Base-by-base conservation (phyloP, 2,113 vertebrate genomes). In the Lates calcarifer region DNA sequence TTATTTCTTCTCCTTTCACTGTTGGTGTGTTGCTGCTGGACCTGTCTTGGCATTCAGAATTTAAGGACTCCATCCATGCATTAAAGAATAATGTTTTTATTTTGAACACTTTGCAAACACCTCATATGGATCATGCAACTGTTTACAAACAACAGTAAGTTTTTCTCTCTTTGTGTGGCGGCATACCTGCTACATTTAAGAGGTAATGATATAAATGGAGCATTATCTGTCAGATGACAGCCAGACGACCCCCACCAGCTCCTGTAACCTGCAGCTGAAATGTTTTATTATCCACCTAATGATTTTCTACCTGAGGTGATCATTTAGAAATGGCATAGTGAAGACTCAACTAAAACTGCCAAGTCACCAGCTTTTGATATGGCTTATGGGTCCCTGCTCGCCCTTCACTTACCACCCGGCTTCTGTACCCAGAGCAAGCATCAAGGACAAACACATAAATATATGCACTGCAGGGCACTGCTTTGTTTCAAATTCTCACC, bases 311-410 rank as follows among this genome's bases (percentile, higher is more conserved):
- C 22, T 9, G 24, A 62, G 35, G 69, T 39, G 56, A 66, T 70
- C 6, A 63, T 83, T 77, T 31, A 57, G 41, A 84, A 68, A 55
- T 20, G 17, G 24, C 22, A 15, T 15, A 3, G n/a, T 56, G 37
- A 72, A 55, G 69, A 68, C 74, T 68, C 47, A 47, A 20, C 15
- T 22, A 39, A 47, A 72, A 53, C 17, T 37, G 57, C 57, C 43
- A 55, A 47, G 65, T 49, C 66, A 41, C 43, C 29, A 31, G 26
- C 41, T 68, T 68, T 69, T 26, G 20, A 41, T 55, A 7, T 20
- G 31, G 1, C 62, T 74, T 29, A 0, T 64, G 35, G 60, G 55
- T 64, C 60, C 28, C 12, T 43, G 17, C 41, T 49, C 3, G 6
- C 33, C 69, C 33, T 33, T 55, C 14, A 33, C 26, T 12, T 17